Evolutionary conservation across 1,140 invertebrate species (phyloP).

Genomic region (Bombus huntii): DNA sequence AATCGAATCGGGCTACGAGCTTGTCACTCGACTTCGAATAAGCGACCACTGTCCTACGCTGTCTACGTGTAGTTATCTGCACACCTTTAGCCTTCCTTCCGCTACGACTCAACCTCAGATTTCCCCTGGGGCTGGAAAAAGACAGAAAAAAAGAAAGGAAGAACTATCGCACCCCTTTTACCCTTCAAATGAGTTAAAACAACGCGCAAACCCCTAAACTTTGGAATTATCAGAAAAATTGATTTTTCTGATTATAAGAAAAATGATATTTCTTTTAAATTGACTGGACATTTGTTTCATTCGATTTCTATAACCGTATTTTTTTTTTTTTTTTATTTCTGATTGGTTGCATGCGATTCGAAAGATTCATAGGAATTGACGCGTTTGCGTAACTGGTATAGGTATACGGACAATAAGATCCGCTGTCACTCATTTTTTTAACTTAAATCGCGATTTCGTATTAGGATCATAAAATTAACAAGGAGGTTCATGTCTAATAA

Average conservation of each 20-base stretch:
- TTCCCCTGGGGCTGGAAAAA: conserved; percentile 70
- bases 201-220: background rate
- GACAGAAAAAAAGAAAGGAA: background rate
- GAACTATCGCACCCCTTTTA: background rate
- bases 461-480: too few species aligned
- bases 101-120: conserved; percentile 65
- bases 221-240: background rate
- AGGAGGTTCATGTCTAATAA: too few species aligned
- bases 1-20: conserved; percentile 74
- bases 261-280: background rate
- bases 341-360: too few species aligned
- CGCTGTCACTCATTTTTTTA: too few species aligned
- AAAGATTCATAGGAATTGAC: too few species aligned
- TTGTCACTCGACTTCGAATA: conserved; percentile 80
- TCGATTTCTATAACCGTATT: background rate
- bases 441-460: too few species aligned
- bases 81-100: conserved; percentile 5
- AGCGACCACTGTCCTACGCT: conserved; percentile 65
- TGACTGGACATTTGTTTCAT: background rate
- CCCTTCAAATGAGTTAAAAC: background rate
- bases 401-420: too few species aligned
- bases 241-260: background rate
- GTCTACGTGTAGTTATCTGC: conserved; percentile 11
- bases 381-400: too few species aligned
- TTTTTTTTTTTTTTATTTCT: background rate